Evolutionary conservation across 92 coral and sea anemone species (phyloP), one percentile per base, ranked within the genome.

Genomic region (Palythoa grandiflora): DNA sequence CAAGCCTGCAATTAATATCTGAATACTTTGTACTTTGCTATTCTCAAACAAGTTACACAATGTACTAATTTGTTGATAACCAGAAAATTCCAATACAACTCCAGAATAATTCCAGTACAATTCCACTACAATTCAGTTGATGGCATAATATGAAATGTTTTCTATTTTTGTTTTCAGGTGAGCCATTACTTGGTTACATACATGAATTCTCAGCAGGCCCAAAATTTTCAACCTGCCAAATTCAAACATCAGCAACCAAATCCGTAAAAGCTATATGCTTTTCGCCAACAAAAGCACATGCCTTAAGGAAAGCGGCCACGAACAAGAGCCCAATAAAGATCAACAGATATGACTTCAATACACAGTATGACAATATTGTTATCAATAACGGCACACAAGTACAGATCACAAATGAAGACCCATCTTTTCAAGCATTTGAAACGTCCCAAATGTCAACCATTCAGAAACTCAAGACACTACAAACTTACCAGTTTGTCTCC

Each of bases 391-490:
- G 84, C 73, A 80, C 84, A 80, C 84, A 80, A 80, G 84, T 80
- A 80, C 84, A 80, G 73, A 80, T 80, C 84, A 61, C 84, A 80
- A 61, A 80, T 80, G 73, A 80, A 80, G 85, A 80, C 73, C 85
- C 74, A 80, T 40, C 73, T 80, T 80, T 80, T 80, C 73, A 80
- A 80, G 85, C 74, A 80, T 80, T 80, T 80, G 85, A 80, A 80
- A 80, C 85, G 74, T 80, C 73, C 85, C 74, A 80, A 80, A 80
- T 80, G 85, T 63, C 85, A 80, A 63, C 73, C 85, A 80, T 80
- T 48, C 85, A 80, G 85, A 63, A 80, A 63, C 85, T 80, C 74
- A 80, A 44, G 85, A 80, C 85, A 80, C 85, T 80, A 44, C 85
- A 63, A 63, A 80, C 63, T 80, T 63, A 80, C 85, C 85, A 80